Conservation (phyloP, 2,113 vertebrate species). For the Mus musculus region DNA sequence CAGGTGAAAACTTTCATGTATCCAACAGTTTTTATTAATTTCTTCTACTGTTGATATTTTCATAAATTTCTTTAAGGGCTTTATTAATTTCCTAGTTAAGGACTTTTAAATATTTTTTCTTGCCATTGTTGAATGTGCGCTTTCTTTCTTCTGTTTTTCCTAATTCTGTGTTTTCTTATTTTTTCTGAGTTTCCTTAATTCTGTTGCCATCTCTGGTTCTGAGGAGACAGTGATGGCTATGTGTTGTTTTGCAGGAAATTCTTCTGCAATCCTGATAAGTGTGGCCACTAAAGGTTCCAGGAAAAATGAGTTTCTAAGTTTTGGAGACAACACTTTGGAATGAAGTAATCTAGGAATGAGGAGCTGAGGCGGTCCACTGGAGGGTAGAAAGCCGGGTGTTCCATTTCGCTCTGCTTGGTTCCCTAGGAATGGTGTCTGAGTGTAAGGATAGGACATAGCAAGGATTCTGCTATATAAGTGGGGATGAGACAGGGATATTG, state of each 20-base stretch:
- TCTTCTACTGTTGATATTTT: background rate
- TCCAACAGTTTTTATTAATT: background rate
- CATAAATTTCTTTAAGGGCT: background rate
- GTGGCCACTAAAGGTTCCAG: background rate
- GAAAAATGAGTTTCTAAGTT: no score
- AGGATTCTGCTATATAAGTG: background rate
- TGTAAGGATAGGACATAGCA: no score
- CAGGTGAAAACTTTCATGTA: background rate
- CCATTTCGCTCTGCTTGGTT: background rate
- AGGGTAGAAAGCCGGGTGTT: background rate
- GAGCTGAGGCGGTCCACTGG: no score
- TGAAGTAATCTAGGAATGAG: background rate
- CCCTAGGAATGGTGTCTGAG: background rate
- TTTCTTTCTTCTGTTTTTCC: background rate
- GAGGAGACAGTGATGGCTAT: background rate
- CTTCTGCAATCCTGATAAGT: background rate
- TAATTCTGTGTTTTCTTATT: no score
- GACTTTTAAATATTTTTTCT: background rate
- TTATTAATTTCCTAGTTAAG: background rate
- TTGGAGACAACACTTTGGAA: background rate
- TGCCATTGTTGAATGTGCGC: background rate
- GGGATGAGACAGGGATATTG: background rate
- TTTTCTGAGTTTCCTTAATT: background rate
- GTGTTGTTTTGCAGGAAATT: background rate
- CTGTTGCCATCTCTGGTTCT: background rate